Conservation (phyloP, 2,888 invertebrate species). For the Chymomyza amoena region DNA sequence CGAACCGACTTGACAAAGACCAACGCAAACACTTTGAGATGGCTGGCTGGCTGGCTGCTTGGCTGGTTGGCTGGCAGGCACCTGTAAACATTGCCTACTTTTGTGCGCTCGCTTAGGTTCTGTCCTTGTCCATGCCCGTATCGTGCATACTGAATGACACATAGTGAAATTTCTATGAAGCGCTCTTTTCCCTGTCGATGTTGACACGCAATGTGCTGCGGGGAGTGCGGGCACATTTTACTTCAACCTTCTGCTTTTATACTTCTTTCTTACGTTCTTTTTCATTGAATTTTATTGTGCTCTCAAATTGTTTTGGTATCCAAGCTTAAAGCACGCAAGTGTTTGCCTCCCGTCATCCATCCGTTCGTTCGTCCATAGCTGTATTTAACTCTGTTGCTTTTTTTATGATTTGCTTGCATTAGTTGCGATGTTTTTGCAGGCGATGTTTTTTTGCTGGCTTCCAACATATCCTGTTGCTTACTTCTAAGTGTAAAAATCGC, state of each 20-base stretch:
- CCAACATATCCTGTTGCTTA: conserved; percentile 72
- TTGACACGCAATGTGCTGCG: conserved; percentile 4
- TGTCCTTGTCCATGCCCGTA: neutral
- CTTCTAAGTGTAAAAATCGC: conserved; percentile 43
- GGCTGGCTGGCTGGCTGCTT: neutral
- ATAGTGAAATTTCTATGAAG: neutral
- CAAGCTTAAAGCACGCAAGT: conserved; percentile 70
- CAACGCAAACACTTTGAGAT: conserved; percentile 32
- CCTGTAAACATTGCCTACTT: conserved; percentile 61
- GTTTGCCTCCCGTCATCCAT: conserved; percentile 21
- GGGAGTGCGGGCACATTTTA: neutral
- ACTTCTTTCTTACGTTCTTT: conserved; percentile 18
- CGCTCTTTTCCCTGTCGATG: conserved; percentile 7
- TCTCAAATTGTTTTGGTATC: conserved; percentile 73
- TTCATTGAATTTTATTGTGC: conserved; percentile 70
- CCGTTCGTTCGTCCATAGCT: neutral
- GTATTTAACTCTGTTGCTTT: conserved; percentile 18
- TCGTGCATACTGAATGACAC: neutral
- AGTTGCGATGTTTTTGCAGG: conserved; percentile 7
- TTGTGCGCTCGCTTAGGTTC: conserved; percentile 22
- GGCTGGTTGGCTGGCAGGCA: conserved; percentile 34
- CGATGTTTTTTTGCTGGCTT: conserved; percentile 66
- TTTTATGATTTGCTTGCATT: conserved; percentile 1
- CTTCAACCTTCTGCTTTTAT: neutral
- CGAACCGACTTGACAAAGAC: conserved; percentile 15